Evolutionary conservation across 2,888 invertebrate species (phyloP).

Genomic region (Drosophila mimetica): DNA sequence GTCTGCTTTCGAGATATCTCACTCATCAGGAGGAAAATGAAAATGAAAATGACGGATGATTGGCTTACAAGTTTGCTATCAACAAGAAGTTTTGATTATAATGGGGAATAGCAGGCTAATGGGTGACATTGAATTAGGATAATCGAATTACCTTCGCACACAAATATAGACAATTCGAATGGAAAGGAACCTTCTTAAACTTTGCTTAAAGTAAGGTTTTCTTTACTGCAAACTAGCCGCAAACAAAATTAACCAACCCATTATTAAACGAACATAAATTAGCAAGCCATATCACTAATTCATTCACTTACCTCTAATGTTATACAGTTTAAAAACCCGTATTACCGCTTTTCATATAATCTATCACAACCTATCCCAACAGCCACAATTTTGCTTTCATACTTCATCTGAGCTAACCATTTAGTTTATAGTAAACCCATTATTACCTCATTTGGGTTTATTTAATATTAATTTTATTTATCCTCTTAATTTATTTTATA

Average conservation of each 20-base stretch:
- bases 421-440: background rate
- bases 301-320: background rate
- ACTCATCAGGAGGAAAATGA: slow-evolving; percentile 22
- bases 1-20: slow-evolving; percentile 24
- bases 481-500: no score
- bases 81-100: slow-evolving; percentile 30
- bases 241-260: background rate
- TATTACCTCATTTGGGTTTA: background rate
- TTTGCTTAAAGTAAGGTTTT: background rate
- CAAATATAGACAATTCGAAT: background rate
- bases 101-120: slow-evolving; percentile 9
- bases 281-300: background rate
- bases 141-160: background rate
- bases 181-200: background rate
- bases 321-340: background rate
- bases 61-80: slow-evolving; percentile 17
- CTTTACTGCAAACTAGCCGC: background rate
- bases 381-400: background rate
- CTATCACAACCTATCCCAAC: background rate
- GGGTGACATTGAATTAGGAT: slow-evolving; percentile 15
- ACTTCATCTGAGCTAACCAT: background rate
- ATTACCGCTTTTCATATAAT: background rate
- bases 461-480: background rate
- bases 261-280: background rate
- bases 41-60: slow-evolving; percentile 35